Percentiles rank a stretch among this genome's conserved stretches.
Conservation (phyloP, 1,140 invertebrate species). For the Adelges cooleyi region DNA sequence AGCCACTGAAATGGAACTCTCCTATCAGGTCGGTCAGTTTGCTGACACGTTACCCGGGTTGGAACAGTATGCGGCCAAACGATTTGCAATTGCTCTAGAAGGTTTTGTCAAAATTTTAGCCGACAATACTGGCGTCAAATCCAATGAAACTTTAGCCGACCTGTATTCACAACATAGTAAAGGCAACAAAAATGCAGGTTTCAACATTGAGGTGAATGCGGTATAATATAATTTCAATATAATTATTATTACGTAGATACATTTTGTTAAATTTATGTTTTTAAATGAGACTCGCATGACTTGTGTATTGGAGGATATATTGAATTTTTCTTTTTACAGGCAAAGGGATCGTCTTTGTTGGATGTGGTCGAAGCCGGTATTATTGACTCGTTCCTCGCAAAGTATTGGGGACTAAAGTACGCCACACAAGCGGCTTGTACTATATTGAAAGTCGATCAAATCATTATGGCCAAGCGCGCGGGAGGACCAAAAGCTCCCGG, state of each 20-base stretch:
- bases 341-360: constrained; percentile 47
- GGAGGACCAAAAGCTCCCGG: constrained; percentile 78
- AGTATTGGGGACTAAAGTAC: constrained; percentile 91
- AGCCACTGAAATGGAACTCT: constrained; percentile 87
- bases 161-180: constrained; percentile 84
- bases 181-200: constrained; percentile 70
- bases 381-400: constrained; percentile 74
- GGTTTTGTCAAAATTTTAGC: constrained; percentile 82
- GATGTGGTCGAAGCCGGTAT: constrained; percentile 66
- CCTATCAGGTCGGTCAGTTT: constrained; percentile 68
- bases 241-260: too few species aligned
- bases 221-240: background rate
- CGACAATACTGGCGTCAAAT: constrained; percentile 85
- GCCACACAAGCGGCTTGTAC: constrained; percentile 85
- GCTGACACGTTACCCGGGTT: constrained; percentile 86
- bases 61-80: constrained; percentile 93
- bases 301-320: too few species aligned
- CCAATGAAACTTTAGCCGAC: constrained; percentile 78
- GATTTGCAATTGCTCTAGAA: constrained; percentile 86
- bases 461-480: constrained; percentile 95
- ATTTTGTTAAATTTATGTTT: too few species aligned
- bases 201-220: constrained; percentile 74
- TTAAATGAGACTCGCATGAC: too few species aligned
- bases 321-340: too few species aligned
- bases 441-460: constrained; percentile 94